Evolutionary conservation across 2,797 vertebrate species (phyloP), one percentile per base, ranked within the genome.

Genomic region (Takifugu rubripes): DNA sequence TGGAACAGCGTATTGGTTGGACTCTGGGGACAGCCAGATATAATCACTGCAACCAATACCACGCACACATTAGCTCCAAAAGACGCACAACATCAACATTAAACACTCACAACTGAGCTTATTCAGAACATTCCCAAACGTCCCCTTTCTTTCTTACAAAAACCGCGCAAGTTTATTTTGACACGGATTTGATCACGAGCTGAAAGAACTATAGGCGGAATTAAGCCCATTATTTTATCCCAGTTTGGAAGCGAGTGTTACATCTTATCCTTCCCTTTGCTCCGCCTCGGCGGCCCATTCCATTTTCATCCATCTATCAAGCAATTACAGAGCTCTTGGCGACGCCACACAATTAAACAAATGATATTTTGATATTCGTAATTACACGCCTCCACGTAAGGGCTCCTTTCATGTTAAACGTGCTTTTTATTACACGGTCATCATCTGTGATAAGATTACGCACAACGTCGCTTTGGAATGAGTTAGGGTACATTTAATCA

Each of bases 391-490:
- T 87, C 86, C 78, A 51, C 84, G 84, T 83, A 74, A 79, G 80
- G 68, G 69, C n/a, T 72, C 64, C 87, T 90, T 90, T 92, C 73
- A 90, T 84, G 84, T 87, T 49, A 25, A 86, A 87, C 84, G 53
- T 92, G 90, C 77, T 85, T 89, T 85, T 84, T 75, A 87, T 92
- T 91, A 89, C 77, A 90, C 59, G 83, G 78, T 78, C 81, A 84
- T 87, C 81, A 56, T 70, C 54, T 40, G 59, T 87, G 87, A 91
- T 86, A 76, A 81, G 88, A 90, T 90, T 87, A 90, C 62, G 66
- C 83, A 77, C 64, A 80, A 76, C 75, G 75, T 59, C 78, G 78
- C 72, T 80, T 87, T 88, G 83, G 84, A 84, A 68, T 50, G 81
- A 72, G 81, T 85, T 83, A 77, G 77, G 64, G 78, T 76, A 86